Evolutionary conservation across 1,140 invertebrate genomes (phyloP).

Genomic region (Panagrolaimus sp.): DNA sequence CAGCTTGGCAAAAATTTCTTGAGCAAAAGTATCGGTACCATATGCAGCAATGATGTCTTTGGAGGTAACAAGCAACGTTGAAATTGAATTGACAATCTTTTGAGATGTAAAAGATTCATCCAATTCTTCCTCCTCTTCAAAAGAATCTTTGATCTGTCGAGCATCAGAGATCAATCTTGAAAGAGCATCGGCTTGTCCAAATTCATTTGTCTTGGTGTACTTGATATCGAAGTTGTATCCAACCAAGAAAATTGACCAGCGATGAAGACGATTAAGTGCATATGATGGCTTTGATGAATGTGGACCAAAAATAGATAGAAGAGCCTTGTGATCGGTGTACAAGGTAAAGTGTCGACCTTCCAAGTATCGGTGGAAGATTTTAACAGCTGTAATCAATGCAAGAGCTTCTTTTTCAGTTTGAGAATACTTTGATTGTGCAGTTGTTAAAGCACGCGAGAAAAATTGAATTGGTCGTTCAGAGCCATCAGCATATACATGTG

Average conservation of each 20-base stretch:
- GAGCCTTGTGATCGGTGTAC: slow-evolving; percentile 43
- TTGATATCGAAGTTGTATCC: slow-evolving; percentile 23
- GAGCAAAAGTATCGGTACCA: no score
- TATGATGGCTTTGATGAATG: background rate
- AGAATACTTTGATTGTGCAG: slow-evolving; percentile 53
- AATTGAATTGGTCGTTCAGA: slow-evolving; percentile 60
- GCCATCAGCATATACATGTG: slow-evolving; percentile 57
- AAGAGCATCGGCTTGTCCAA: slow-evolving; percentile 26
- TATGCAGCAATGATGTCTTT: no score
- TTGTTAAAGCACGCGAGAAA: background rate
- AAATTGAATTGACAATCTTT: no score
- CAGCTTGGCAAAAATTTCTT: no score
- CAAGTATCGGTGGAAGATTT: slow-evolving; percentile 60
- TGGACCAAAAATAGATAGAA: slow-evolving; percentile 26
- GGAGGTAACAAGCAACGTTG: no score
- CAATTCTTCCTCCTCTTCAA: no score
- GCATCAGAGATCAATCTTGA: slow-evolving; percentile 17
- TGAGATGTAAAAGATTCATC: no score
- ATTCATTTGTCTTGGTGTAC: slow-evolving; percentile 14
- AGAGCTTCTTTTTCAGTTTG: slow-evolving; percentile 62
- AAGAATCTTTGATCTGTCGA: no score
- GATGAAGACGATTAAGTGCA: slow-evolving; percentile 11
- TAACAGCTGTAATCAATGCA: slow-evolving; percentile 58
- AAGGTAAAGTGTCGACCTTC: slow-evolving; percentile 59
- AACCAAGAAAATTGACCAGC: slow-evolving; percentile 16